A percentile compares a stretch with the other conserved stretches of the same genome.
phyloP scores from a whole-genome alignment of 2,797 vertebrate species.

The Gambusia yucatana region DNA sequence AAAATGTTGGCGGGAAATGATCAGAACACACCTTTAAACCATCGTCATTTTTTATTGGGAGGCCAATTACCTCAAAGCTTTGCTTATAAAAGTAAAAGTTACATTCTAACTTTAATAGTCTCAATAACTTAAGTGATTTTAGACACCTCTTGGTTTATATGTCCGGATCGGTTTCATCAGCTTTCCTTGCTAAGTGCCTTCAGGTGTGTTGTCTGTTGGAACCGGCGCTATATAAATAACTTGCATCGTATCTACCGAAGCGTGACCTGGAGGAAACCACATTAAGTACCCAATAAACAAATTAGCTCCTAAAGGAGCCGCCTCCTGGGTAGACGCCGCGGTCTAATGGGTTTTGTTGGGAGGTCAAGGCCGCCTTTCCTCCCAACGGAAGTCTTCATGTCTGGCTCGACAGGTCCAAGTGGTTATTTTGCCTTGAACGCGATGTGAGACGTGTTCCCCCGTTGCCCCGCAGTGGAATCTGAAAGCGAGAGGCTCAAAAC shows the following conservation, averaged over 20 bases:
- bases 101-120: neutral
- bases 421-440: constrained; percentile 56
- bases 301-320: neutral
- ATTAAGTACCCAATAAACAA: constrained; percentile 3
- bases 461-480: constrained; percentile 75
- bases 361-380: constrained; percentile 64
- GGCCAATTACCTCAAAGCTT: neutral
- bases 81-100: neutral
- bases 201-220: neutral
- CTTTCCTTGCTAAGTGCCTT: neutral
- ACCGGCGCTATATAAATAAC: neutral
- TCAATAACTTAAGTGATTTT: neutral
- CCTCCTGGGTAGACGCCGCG: neutral
- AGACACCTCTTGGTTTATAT: neutral
- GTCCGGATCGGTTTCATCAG: neutral
- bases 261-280: neutral
- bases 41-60: neutral
- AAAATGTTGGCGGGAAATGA: neutral
- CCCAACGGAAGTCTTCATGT: constrained; percentile 64
- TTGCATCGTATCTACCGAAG: neutral
- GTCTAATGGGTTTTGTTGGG: constrained; percentile 43
- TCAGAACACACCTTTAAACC: neutral
- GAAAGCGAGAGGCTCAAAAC: constrained; percentile 75
- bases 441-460: constrained; percentile 62
- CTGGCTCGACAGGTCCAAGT: constrained; percentile 64